Base-by-base conservation (phyloP, 2,113 vertebrate species). In the Macquaria ambigua region DNA sequence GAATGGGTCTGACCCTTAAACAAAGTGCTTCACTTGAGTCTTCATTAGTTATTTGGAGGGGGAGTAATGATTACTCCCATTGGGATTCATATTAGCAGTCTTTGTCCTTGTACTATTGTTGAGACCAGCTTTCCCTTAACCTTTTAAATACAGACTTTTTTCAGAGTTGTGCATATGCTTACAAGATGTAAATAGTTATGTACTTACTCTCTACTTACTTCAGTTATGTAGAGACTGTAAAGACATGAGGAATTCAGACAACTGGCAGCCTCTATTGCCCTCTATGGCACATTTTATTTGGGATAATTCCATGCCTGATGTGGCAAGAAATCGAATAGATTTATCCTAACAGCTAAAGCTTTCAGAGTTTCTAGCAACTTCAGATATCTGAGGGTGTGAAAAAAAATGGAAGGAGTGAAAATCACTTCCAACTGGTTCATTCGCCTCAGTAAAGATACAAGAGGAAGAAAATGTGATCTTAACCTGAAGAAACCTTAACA, bases 21-120 rank as follows among this genome's bases (percentile, higher is more conserved):
- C 62, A 53, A 52, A 86, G 68, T 89, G 78, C 52, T 87, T 86
- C 21, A 77, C 80, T 71, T 18, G 48, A 78, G 66, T 85, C 53
- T 85, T 84, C 82, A 88, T 91, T 90, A 77, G 34, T 16, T 25
- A n/a, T 68, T 25, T 25, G 6, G 39, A 25, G 23, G 14, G 31
- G 11, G 50, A n/a, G 20, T 55, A 70, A 77, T 84, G 59, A 77
- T 79, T 66, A 34, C 10, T 61, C 28, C n/a, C 46, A 77, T 46
- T 15, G 12, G 39, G 31, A 76, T 73, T 71, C 9, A 11, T 66
- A 23, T 64, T 58, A 71, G 21, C 23, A 63, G 15, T 82, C 25
- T 62, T 41, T 79, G 28, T 21, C 48, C 4, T 16, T 61, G 25
- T 25, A 41, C 12, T 0, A 5, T 67, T n/a, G 43, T 59, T 59